Base-by-base conservation (phyloP, 2,797 vertebrate genomes). In the Okamejei kenojei region DNA sequence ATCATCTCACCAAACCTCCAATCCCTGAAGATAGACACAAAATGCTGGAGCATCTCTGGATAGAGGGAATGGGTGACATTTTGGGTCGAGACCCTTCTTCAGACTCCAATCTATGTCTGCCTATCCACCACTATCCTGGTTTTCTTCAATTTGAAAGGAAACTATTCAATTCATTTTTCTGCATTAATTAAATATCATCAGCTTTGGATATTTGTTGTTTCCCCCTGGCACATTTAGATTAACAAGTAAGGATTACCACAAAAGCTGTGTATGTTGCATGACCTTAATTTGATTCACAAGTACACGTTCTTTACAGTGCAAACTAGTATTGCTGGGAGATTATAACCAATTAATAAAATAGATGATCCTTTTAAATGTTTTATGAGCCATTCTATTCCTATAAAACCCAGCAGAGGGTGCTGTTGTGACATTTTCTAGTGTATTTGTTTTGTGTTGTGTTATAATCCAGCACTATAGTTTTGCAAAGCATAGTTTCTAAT, bases 331-430 rank as follows among this genome's bases (percentile, higher is more conserved):
- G 23, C n/a, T 38, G 26, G 9, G 38, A 73, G 6, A 74, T 73
- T 54, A 17, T 73, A 54, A 58, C 71, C 23, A 54, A 45, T 7
- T 23, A 11, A 71, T 38, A 91, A 74, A 73, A 86, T 45, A 26
- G 35, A 73, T 76, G 26, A 92, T 92, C 35, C 26, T 26, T 23
- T 32, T 29, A 1, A 54, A 17, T 92, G 11, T 73, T 90, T 11
- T 54, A 54, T 76, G 77, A 79, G 26, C 26, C 0, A 35, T 26
- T 38, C 1, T 5, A 38, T 68, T 68, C 9, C 0, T 68, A 21
- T 23, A 7, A 38, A 73, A 76, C 35, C 32, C 90, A 92, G 68
- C 73, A 92, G 90, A 74, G 90, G 90, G 90, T 76, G 90, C 90
- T 92, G 4, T 92, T 76, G 65, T 17, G 7, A 13, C 90, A 92